A percentile compares a stretch with the other conserved stretches of the same genome.
phyloP scores from a whole-genome alignment of 1,140 invertebrate species.

The Drosophila nigromelanica region DNA sequence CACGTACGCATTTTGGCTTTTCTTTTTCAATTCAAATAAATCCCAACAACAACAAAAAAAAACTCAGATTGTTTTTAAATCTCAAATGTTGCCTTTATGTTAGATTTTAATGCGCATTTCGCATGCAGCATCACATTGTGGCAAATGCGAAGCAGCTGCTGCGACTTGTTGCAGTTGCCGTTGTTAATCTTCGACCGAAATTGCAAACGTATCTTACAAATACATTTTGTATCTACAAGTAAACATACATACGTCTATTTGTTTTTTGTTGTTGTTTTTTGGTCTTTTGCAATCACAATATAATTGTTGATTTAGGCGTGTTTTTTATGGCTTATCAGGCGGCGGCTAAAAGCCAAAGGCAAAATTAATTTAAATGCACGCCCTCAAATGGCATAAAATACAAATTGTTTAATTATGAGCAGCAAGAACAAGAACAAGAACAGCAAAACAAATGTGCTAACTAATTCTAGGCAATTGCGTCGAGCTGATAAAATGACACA shows the following conservation, averaged over 20 bases:
- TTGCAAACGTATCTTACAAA: constrained; percentile 39
- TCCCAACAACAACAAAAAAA: constrained; percentile 16
- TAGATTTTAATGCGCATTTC: constrained; percentile 42
- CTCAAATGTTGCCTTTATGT: constrained; percentile 15
- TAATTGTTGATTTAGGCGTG: constrained; percentile 79
- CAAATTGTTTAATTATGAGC: constrained; percentile 79
- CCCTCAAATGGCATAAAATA: constrained; percentile 65
- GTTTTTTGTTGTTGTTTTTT: not conserved
- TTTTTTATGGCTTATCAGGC: constrained; percentile 74
- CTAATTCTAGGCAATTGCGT: constrained; percentile 75
- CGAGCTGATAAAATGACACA: constrained; percentile 59
- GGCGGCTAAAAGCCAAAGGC: constrained; percentile 64
- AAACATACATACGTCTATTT: constrained; percentile 19
- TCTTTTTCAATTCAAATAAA: constrained; percentile 32
- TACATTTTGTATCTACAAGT: constrained; percentile 19
- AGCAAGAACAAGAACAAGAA: constrained; percentile 20
- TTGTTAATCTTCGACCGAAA: constrained; percentile 34
- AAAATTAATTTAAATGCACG: constrained; percentile 78
- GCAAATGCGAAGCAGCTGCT: constrained; percentile 24
- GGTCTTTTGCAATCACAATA: constrained; percentile 62
- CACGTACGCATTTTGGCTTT: constrained; percentile 53
- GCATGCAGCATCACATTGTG: constrained; percentile 45
- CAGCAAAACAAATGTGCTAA: constrained; percentile 68
- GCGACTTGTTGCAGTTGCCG: constrained; percentile 21
- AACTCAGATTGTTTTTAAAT: constrained; percentile 15